Base-by-base conservation (phyloP, 2,888 invertebrate species). In the Metacarcinus magister region DNA sequence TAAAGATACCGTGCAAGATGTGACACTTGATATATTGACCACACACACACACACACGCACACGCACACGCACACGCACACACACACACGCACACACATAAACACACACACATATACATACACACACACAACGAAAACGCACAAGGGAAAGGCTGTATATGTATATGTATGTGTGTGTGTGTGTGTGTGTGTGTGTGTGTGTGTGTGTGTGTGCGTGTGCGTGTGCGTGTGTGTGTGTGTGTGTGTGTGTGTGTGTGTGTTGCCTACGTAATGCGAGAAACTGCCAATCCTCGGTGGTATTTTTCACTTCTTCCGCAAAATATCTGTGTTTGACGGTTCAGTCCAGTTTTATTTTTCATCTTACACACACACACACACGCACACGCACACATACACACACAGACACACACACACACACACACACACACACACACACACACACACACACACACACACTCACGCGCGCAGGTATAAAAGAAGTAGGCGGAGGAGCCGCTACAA, bases 291-390 rank as follows among this genome's bases (percentile, higher is more conserved):
- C 7, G n/a, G n/a, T n/a, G n/a, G 67, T 8, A n/a, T 67, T 67
- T 67, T 67, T 67, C 7, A n/a, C n/a, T 67, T 67, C n/a, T n/a
- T 67, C n/a, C 67, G n/a, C 67, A 67, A 67, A 67, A 67, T 67
- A n/a, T n/a, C n/a, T n/a, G 67, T 67, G 67, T 67, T 67, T 67
- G 67, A n/a, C 67, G 67, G 67, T 67, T 67, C 67, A 67, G 67
- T n/a, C 67, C 23, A n/a, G 67, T 67, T 67, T n/a, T 67, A n/a
- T 67, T 67, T 67, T n/a, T n/a, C n/a, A 23, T 67, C n/a, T n/a
- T 5, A 67, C 67, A n/a, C 67, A 67, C 19, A 67, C 16, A 67
- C 67, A 67, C 4, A 4, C n/a, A 4, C 67, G 23, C 67, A 67
- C 67, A 67, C 67, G 4, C n/a, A 67, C 67, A 67, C n/a, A 67